Conservation (phyloP, 2,797 vertebrate genomes). For the Psittacula echo region DNA sequence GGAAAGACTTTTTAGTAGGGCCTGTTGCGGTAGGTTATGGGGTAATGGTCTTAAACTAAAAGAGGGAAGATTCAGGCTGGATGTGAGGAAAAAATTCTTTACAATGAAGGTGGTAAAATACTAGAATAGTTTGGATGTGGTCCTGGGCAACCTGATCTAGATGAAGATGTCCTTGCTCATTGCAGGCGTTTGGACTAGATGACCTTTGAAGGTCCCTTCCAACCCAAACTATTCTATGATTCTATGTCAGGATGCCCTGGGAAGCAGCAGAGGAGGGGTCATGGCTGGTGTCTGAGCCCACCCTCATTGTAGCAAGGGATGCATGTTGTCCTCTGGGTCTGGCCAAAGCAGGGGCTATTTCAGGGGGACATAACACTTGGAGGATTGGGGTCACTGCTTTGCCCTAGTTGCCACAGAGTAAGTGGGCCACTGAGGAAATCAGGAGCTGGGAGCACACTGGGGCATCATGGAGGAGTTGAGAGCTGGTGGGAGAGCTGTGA, state of each 20-base stretch:
- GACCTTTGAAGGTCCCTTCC: neutral
- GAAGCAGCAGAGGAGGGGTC: neutral
- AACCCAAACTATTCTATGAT: neutral
- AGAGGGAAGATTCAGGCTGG: neutral
- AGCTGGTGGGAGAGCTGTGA: neutral
- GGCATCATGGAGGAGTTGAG: accelerated
- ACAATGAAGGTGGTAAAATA: neutral
- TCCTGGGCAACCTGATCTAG: neutral
- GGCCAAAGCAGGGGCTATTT: neutral
- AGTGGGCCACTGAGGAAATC: neutral
- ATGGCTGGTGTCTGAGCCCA: accelerated
- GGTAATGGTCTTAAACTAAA: neutral
- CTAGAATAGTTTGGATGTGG: neutral
- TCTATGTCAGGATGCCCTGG: neutral
- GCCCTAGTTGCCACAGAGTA: neutral
- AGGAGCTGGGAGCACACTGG: accelerated
- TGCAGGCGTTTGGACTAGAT: neutral
- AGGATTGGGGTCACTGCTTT: neutral
- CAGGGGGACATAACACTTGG: accelerated
- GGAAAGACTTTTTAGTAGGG: neutral
- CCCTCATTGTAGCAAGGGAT: accelerated
- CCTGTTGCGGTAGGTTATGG: neutral
- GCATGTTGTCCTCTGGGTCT: neutral
- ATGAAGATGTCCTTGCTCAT: neutral
- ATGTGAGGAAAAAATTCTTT: neutral